These are phyloP conservation scores for Apis dorsata DNA, from an alignment of 1,140 invertebrate genomes.

Conservation along the genomic window DNA sequence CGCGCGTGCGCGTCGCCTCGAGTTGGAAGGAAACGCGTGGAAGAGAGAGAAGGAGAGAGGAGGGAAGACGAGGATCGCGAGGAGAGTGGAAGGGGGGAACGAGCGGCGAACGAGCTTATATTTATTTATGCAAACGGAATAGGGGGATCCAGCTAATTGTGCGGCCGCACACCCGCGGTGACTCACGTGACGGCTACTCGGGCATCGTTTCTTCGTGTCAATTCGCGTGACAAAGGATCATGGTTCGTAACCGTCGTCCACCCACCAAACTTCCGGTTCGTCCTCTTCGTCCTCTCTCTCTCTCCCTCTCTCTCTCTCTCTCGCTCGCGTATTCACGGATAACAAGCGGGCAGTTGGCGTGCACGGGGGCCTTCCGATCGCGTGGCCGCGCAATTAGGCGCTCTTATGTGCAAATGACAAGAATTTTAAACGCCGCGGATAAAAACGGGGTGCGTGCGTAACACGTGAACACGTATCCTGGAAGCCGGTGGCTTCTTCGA, in stretches of 20 bases:
- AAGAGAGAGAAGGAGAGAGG: background rate
- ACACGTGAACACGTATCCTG: constrained; percentile 29
- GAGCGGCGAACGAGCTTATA: constrained; percentile 59
- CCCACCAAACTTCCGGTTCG: constrained; percentile 63
- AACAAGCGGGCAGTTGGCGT: constrained; percentile 28
- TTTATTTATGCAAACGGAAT: constrained; percentile 74
- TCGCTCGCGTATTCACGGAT: background rate
- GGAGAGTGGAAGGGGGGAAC: background rate
- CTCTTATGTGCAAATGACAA: constrained; percentile 62
- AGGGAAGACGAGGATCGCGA: background rate
- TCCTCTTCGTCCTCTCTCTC: constrained; percentile 2
- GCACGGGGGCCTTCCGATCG: constrained; percentile 33
- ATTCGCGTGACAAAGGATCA: constrained; percentile 66
- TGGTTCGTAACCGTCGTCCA: constrained; percentile 47
- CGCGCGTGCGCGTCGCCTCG: background rate
- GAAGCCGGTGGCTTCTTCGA: background rate
- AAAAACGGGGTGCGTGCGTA: background rate
- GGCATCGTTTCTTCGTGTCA: constrained; percentile 55
- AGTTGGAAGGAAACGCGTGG: background rate
- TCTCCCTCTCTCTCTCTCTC: background rate
- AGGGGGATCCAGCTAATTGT: constrained; percentile 71
- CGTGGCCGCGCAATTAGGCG: constrained; percentile 54
- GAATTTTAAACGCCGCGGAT: constrained; percentile 53
- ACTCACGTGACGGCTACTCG: constrained; percentile 64
- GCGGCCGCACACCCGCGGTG: constrained; percentile 64